Evolutionary conservation across 2,113 vertebrate species (phyloP).

Genomic region (Oenanthe melanoleuca): DNA sequence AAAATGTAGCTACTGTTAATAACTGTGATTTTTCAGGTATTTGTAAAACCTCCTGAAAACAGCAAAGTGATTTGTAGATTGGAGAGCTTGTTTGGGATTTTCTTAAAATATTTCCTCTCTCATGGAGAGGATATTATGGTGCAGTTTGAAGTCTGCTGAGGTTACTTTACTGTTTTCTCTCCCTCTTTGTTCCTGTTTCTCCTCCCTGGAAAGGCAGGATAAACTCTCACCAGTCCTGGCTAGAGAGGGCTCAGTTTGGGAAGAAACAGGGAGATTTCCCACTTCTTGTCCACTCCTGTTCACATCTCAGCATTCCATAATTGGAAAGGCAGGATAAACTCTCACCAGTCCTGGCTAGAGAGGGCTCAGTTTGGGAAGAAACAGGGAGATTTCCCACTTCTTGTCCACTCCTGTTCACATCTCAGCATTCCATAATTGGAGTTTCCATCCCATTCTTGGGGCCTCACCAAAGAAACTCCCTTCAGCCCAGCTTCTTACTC

Average conservation of each 20-base stretch:
- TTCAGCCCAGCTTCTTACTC: neutral
- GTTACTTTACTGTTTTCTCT: conserved; percentile 1
- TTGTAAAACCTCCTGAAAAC: neutral
- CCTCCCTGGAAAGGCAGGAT: neutral
- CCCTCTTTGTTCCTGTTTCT: neutral
- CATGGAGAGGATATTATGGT: neutral
- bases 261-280: neutral
- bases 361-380: neutral
- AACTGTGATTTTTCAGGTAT: neutral
- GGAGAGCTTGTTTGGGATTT: neutral
- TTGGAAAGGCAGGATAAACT: conserved; percentile 2
- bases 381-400: neutral
- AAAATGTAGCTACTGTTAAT: neutral
- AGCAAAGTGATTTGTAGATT: neutral
- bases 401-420: accelerated
- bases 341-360: accelerated
- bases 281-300: neutral
- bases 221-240: accelerated
- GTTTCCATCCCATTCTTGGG: neutral
- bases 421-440: neutral
- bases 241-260: neutral
- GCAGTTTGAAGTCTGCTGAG: neutral
- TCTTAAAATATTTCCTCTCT: neutral
- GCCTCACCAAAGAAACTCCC: neutral
- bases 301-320: neutral